Conservation (phyloP, 2,797 vertebrate species). For the Microctenopoma lineatum region DNA sequence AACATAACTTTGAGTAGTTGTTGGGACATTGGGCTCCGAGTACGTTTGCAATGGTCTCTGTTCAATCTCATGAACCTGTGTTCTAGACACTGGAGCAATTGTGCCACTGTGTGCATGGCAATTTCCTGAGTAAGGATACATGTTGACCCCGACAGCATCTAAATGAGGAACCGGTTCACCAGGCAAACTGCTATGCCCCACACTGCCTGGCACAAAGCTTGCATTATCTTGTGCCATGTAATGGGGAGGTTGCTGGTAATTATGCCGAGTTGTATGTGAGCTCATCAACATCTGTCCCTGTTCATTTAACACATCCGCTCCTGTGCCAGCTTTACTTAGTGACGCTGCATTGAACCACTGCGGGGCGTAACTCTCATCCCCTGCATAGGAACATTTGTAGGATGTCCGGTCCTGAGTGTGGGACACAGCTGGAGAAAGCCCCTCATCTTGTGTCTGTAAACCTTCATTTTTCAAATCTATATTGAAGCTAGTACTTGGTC, state of each 20-base stretch:
- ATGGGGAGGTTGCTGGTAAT: conserved; percentile 20
- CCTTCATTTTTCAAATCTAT: conserved; percentile 4
- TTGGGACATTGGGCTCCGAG: background rate
- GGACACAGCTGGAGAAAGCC: background rate
- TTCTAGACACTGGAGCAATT: background rate
- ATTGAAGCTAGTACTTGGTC: background rate
- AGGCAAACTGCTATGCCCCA: background rate
- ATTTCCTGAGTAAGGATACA: background rate
- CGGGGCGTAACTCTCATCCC: background rate
- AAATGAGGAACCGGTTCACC: conserved; percentile 1
- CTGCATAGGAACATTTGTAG: background rate
- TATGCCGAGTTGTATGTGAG: background rate
- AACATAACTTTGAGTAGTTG: conserved; percentile 5
- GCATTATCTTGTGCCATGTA: background rate
- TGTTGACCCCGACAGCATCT: conserved; percentile 3
- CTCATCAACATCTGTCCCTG: background rate
- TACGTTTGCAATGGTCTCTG: conserved; percentile 1
- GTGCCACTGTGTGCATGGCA: background rate
- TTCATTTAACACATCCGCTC: background rate
- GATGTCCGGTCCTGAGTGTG: conserved; percentile 5
- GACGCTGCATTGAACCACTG: conserved; percentile 9
- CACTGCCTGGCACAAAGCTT: background rate
- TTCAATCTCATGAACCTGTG: background rate
- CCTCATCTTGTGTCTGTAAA: background rate
- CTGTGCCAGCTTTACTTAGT: background rate